Percentiles rank a stretch among this genome's conserved stretches.
Evolutionary conservation across 2,888 invertebrate genomes (phyloP).

Genomic region (Calameuta filiformis): DNA sequence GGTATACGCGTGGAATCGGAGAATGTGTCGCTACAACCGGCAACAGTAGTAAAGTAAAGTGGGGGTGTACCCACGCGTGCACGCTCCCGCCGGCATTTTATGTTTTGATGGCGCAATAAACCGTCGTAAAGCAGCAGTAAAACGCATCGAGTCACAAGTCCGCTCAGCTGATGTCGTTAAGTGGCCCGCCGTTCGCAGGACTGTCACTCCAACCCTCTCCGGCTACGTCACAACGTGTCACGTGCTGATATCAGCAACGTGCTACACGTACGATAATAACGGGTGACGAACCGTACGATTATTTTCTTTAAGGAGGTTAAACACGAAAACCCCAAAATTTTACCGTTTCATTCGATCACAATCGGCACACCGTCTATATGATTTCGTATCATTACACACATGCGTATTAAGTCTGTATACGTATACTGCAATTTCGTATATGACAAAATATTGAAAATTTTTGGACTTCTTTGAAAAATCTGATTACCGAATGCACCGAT

Average conservation of each 20-base stretch:
- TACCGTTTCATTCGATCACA: neutral
- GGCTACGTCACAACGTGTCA: constrained; percentile 35
- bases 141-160: constrained; percentile 67
- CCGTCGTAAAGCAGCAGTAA: constrained; percentile 65
- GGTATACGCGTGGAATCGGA: constrained; percentile 35
- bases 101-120: constrained; percentile 67
- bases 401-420: neutral
- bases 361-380: neutral
- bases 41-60: constrained; percentile 50
- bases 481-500: neutral
- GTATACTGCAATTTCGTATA: neutral
- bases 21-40: constrained; percentile 45
- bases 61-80: constrained; percentile 60
- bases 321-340: neutral
- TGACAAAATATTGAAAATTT: neutral
- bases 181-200: constrained; percentile 54
- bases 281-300: neutral
- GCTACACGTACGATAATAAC: constrained; percentile 6
- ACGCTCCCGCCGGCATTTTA: constrained; percentile 62
- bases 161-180: constrained; percentile 64
- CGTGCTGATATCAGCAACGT: constrained; percentile 24
- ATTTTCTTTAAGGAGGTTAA: neutral
- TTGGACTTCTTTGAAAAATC: neutral
- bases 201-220: constrained; percentile 42
- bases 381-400: neutral